Conservation (phyloP, 2,888 invertebrate genomes). For the Luffia ferchaultella region DNA sequence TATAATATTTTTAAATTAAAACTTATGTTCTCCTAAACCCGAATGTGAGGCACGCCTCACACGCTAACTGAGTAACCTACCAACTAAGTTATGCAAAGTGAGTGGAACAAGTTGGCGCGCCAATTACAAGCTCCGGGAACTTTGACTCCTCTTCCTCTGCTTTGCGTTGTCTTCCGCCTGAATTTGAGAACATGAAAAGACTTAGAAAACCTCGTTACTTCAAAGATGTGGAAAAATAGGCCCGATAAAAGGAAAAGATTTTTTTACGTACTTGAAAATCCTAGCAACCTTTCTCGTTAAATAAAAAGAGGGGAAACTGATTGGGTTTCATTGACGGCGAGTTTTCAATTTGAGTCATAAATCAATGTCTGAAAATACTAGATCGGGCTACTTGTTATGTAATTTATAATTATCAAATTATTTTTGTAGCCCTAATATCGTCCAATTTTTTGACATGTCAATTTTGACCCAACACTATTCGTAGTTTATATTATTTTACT, state of each 20-base stretch:
- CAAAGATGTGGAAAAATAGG: not conserved
- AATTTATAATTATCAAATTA: no score
- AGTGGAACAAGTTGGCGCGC: conserved; percentile 2
- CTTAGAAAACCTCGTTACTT: not conserved
- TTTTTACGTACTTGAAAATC: no score
- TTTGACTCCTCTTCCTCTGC: conserved; percentile 1
- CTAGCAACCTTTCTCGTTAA: no score
- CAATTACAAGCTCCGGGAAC: conserved; percentile 4
- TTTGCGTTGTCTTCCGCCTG: not conserved
- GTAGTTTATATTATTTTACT: no score
- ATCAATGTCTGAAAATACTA: no score
- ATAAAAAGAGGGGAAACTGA: no score
- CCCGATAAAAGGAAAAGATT: not conserved
- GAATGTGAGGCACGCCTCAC: not conserved
- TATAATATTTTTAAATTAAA: not conserved
- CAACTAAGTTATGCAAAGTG: not conserved
- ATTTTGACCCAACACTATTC: no score
- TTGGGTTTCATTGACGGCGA: no score
- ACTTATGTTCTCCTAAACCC: not conserved
- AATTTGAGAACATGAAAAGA: not conserved
- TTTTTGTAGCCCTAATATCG: no score
- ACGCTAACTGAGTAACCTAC: not conserved
- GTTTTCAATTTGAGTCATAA: no score
- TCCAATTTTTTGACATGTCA: no score
- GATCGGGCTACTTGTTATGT: no score